Evolutionary conservation across 2,797 vertebrate genomes (phyloP).

Genomic region (Eremophila alpestris): DNA sequence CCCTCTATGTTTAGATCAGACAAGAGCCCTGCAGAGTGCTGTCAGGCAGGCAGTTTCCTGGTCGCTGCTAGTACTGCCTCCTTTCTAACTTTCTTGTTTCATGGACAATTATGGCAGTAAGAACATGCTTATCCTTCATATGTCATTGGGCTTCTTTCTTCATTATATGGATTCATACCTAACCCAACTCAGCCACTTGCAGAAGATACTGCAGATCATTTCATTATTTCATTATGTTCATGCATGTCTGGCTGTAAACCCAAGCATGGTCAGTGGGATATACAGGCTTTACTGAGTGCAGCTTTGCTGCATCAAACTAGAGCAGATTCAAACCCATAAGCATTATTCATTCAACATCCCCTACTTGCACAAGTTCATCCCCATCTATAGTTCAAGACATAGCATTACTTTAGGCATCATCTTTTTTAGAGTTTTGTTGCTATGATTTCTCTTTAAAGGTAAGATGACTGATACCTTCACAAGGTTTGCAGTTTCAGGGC

Average conservation of each 20-base stretch:
- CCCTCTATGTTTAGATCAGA: not conserved
- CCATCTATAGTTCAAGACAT: not conserved
- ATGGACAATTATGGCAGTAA: not conserved
- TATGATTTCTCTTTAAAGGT: not conserved
- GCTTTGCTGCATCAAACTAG: not conserved
- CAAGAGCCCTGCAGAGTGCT: not conserved
- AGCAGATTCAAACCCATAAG: not conserved
- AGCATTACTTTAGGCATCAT: not conserved
- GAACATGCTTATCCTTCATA: not conserved
- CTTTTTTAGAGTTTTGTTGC: not conserved
- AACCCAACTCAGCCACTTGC: not conserved
- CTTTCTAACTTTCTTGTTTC: not conserved
- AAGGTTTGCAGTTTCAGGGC: not conserved
- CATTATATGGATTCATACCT: not conserved
- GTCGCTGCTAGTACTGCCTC: not conserved
- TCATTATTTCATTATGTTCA: not conserved
- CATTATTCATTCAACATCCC: not conserved
- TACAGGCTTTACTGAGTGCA: not conserved
- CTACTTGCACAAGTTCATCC: not conserved
- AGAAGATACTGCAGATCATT: not conserved
- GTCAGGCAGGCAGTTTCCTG: not conserved
- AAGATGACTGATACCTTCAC: not conserved
- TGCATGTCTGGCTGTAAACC: not conserved
- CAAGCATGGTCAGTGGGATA: fast-evolving
- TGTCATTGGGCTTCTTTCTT: not conserved